phyloP scores from a whole-genome alignment of 2,113 vertebrate species.

The Paratilapia polleni region DNA sequence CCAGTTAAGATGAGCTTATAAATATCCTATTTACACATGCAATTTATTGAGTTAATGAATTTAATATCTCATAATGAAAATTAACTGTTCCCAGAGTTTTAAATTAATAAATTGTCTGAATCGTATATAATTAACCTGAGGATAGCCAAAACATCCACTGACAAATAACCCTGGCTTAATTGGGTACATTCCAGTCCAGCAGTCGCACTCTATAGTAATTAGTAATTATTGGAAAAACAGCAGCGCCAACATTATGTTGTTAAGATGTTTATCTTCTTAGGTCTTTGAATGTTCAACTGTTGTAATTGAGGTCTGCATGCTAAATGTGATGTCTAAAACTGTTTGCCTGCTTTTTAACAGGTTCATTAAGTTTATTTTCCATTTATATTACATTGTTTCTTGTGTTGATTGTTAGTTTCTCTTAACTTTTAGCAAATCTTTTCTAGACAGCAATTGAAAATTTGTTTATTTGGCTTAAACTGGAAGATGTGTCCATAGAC shows the following conservation, averaged over 20 bases:
- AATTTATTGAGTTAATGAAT: neutral
- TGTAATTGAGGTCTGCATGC: neutral
- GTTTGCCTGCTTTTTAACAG: neutral
- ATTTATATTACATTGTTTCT: neutral
- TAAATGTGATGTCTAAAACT: neutral
- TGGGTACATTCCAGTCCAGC: neutral
- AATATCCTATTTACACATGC: neutral
- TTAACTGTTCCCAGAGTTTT: neutral
- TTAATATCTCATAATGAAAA: neutral
- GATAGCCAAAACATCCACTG: neutral
- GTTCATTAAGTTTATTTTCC: neutral
- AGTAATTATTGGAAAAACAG: neutral
- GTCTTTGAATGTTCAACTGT: neutral
- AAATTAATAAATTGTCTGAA: neutral
- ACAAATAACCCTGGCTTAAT: neutral
- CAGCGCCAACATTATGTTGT: neutral
- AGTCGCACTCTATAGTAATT: neutral
- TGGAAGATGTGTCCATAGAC: rapidly evolving
- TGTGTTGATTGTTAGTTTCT: neutral
- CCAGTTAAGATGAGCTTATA: neutral
- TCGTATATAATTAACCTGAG: neutral
- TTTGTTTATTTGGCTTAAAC: neutral
- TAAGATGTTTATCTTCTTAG: neutral
- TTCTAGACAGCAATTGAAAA: neutral
- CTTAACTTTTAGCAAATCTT: neutral